phyloP scores from a whole-genome alignment of 2,797 vertebrate genomes.

The Rhynchonycteris naso region DNA sequence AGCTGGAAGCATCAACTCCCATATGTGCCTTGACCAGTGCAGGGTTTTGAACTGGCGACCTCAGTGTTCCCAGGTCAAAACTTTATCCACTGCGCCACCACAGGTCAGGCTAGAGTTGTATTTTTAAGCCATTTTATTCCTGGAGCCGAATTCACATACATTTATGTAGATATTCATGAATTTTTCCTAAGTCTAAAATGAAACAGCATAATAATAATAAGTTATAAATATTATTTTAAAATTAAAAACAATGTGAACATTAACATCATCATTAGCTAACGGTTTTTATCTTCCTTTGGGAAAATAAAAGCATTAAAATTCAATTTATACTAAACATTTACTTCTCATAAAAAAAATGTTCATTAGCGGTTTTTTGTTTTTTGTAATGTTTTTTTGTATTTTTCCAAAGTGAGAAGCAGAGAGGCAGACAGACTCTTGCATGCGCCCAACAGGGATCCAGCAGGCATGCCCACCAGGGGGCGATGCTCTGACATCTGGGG shows the following conservation, averaged over 20 bases:
- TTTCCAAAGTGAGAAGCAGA: too few species aligned
- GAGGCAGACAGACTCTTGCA: too few species aligned
- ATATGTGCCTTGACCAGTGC: too few species aligned
- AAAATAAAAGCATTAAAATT: slow-evolving; percentile 92
- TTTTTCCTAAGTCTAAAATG: slow-evolving; percentile 67
- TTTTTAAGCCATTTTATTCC: slow-evolving; percentile 54
- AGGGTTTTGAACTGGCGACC: too few species aligned
- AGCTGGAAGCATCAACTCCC: too few species aligned
- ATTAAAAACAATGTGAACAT: slow-evolving; percentile 86
- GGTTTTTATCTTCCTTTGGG: slow-evolving; percentile 90
- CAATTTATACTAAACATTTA: slow-evolving; percentile 92
- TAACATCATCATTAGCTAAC: slow-evolving; percentile 91
- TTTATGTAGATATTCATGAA: slow-evolving; percentile 63
- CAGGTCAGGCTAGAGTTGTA: slow-evolving; percentile 46
- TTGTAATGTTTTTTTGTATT: too few species aligned
- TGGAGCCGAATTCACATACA: slow-evolving; percentile 67
- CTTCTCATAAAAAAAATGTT: slow-evolving; percentile 88
- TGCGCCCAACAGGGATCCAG: too few species aligned
- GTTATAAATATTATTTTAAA: slow-evolving; percentile 84
- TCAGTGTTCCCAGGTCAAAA: too few species aligned
- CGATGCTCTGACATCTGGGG: too few species aligned
- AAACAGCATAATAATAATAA: slow-evolving; percentile 54
- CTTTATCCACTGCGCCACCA: too few species aligned
- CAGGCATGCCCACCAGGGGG: too few species aligned
- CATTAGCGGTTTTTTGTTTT: slow-evolving; percentile 86